A percentile compares a stretch with the other conserved stretches of the same genome.
phyloP scores from a whole-genome alignment of 2,888 invertebrate species.

The Oasisia sp. region DNA sequence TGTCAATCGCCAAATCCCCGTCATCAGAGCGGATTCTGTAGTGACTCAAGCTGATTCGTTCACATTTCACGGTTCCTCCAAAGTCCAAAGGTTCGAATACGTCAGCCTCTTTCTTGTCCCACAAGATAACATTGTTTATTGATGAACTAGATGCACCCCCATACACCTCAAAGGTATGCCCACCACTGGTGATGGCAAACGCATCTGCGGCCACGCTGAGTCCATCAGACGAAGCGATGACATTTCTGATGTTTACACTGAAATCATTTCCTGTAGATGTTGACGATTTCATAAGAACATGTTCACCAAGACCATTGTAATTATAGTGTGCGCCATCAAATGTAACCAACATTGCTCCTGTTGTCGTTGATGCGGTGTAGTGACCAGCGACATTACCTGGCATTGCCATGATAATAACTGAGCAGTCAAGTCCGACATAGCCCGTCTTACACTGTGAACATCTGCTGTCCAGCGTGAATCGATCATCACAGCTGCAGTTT shows the following conservation, averaged over 20 bases:
- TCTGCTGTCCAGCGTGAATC: slow-evolving; percentile 22
- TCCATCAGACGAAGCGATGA: not conserved
- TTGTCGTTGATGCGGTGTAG: not conserved
- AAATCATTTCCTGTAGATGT: not conserved
- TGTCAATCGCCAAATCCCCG: not conserved
- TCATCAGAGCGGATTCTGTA: not conserved
- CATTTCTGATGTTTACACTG: not conserved
- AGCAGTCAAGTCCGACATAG: slow-evolving; percentile 26
- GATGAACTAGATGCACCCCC: not conserved
- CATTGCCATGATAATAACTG: slow-evolving; percentile 6
- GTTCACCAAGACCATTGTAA: not conserved
- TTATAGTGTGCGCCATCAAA: slow-evolving; percentile 3
- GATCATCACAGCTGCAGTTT: slow-evolving; percentile 44
- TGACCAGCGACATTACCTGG: not conserved
- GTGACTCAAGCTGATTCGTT: not conserved
- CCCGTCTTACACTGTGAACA: slow-evolving; percentile 29
- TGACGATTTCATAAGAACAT: not conserved
- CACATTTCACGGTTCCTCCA: not conserved
- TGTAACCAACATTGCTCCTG: not conserved
- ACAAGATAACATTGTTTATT: not conserved
- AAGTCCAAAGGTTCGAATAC: not conserved
- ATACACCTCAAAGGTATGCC: not conserved
- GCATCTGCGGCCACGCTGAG: not conserved
- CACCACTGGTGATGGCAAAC: not conserved
- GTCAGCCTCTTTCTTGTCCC: not conserved